Evolutionary conservation across 2,888 invertebrate species (phyloP).

Genomic region (Brachyopa scutellaris): DNA sequence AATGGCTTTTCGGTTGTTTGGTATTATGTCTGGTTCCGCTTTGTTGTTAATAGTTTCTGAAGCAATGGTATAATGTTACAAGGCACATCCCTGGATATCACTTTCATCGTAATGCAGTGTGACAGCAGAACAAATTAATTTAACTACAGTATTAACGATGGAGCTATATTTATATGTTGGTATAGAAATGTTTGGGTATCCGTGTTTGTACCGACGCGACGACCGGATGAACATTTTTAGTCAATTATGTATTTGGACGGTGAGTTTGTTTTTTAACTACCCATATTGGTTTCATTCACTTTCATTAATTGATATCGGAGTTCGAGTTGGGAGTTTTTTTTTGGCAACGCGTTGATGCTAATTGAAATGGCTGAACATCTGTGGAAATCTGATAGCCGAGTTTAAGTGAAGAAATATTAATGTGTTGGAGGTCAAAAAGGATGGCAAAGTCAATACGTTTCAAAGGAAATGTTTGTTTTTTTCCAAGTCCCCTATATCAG

Average conservation of each 20-base stretch:
- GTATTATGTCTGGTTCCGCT: slow-evolving; percentile 20
- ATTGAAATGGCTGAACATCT: background rate
- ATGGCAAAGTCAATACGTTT: too few species aligned
- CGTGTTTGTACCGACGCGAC: background rate
- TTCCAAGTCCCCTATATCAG: too few species aligned
- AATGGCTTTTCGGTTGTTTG: slow-evolving; percentile 40
- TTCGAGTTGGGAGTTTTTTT: background rate
- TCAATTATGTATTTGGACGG: background rate
- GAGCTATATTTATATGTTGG: slow-evolving; percentile 27
- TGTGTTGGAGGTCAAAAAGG: too few species aligned
- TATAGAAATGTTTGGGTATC: background rate
- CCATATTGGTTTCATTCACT: background rate
- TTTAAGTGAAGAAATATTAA: too few species aligned
- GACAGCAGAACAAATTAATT: slow-evolving; percentile 44
- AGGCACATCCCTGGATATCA: slow-evolving; percentile 9
- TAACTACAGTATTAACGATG: slow-evolving; percentile 20
- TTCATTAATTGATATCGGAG: background rate
- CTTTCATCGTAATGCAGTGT: slow-evolving; percentile 33
- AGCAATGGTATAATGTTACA: slow-evolving; percentile 26
- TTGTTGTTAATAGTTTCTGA: slow-evolving; percentile 47
- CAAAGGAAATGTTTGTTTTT: too few species aligned
- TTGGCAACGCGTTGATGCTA: background rate
- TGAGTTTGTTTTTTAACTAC: background rate
- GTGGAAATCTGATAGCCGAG: background rate
- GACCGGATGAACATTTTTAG: background rate